Conservation (phyloP, 2,113 vertebrate species). For the Varanus komodoensis region DNA sequence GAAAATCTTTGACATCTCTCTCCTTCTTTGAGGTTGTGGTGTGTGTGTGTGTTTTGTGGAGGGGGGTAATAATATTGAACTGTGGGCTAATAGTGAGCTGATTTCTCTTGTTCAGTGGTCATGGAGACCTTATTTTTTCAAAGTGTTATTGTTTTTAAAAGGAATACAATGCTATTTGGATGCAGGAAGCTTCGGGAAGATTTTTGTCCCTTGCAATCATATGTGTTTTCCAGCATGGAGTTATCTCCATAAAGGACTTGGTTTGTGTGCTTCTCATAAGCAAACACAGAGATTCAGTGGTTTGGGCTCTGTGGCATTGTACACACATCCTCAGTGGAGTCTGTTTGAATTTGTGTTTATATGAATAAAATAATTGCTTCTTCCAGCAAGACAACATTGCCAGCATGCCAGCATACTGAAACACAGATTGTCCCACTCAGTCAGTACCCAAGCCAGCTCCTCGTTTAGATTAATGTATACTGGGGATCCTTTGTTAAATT, state of each 20-base stretch:
- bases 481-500: too few species aligned
- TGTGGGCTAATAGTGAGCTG: conserved; percentile 15
- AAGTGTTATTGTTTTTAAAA: neutral
- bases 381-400: neutral
- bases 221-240: conserved; percentile 45
- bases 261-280: neutral
- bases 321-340: neutral
- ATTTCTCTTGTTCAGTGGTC: neutral
- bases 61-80: too few species aligned
- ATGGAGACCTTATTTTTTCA: neutral
- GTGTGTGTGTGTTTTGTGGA: conserved; percentile 26
- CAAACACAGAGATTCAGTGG: neutral
- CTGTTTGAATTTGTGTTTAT: neutral
- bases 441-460: neutral
- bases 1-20: neutral
- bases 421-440: neutral
- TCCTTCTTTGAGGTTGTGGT: conserved; percentile 23
- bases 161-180: conserved; percentile 33
- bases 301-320: neutral
- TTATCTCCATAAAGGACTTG: conserved; percentile 1
- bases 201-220: conserved; percentile 25
- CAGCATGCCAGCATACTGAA: neutral
- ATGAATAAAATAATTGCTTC: neutral
- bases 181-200: neutral
- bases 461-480: neutral